Evolutionary conservation across 2,113 vertebrate genomes (phyloP).

Genomic region (Anas platyrhynchos): DNA sequence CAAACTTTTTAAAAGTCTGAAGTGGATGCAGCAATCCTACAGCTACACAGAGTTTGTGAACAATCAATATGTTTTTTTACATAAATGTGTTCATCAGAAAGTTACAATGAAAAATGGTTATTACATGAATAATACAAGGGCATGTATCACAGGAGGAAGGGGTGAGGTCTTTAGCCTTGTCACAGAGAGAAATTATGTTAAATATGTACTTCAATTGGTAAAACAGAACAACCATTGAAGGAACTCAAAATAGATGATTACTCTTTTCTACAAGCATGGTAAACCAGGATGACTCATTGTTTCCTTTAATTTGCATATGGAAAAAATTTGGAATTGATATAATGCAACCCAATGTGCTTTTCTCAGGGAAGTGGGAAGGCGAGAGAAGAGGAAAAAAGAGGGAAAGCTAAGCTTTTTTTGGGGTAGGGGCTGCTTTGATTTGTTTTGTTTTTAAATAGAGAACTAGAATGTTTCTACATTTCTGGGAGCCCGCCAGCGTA

Average conservation of each 20-base stretch:
- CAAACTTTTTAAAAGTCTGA: neutral
- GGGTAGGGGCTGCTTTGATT: neutral
- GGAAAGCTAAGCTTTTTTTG: neutral
- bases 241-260: neutral
- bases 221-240: neutral
- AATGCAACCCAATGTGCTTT: neutral
- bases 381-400: accelerated
- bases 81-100: neutral
- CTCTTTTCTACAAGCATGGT: neutral
- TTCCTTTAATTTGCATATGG: neutral
- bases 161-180: neutral
- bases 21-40: neutral
- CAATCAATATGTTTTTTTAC: neutral
- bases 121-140: neutral
- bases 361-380: neutral
- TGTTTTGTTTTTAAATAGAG: neutral
- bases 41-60: neutral
- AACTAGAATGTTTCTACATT: neutral
- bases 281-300: neutral
- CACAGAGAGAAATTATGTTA: neutral
- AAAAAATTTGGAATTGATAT: neutral
- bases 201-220: neutral
- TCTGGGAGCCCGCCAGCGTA: neutral
- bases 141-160: neutral
- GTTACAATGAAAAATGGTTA: neutral